Base-by-base conservation (phyloP, 2,797 vertebrate genomes). In the Holocentrus rufus region DNA sequence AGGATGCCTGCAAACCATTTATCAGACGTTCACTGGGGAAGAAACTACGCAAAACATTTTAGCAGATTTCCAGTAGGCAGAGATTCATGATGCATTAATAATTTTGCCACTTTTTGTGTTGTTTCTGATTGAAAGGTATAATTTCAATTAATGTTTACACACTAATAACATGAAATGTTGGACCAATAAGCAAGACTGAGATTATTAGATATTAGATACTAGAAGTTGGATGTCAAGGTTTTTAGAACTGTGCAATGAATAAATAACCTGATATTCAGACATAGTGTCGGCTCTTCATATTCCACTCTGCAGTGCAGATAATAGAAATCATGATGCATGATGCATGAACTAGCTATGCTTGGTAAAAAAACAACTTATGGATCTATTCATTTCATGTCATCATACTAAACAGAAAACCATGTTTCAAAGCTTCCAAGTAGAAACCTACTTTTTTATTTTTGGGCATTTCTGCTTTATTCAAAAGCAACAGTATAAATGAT, bases 211-310 rank as follows among this genome's bases (percentile, higher is more conserved):
- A 54, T 83, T 88, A 76, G 30, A 31, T n/a, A n/a, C 73, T 63
- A 65, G 23, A 77, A 61, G 17, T 42, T 74, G 56, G 73, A 65
- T 42, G 9, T 65, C 1, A 58, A 64, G 42, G 49, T 74, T 85
- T 87, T 84, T 84, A 82, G 83, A 67, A 81, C 52, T 68, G 69
- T 90, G 78, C 75, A 87, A 87, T 77, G 31, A 91, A 86, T 87
- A 87, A 88, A 89, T 64, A 39, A 64, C 64, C 80, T 76, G 15
- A 80, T 74, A 71, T 60, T 66, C 62, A 31, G 13, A 65, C 47
- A 65, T 0, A n/a, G 0, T 62, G 14, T 22, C 53, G 69, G 30
- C 30, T 52, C 17, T 58, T 53, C 3, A 5, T 57, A 13, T 68
- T 42, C 6, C 36, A 68, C 68, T 69, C 64, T 67, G 5, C 7